phyloP scores from a whole-genome alignment of 1,140 invertebrate genomes.

The Calliphora vicina region DNA sequence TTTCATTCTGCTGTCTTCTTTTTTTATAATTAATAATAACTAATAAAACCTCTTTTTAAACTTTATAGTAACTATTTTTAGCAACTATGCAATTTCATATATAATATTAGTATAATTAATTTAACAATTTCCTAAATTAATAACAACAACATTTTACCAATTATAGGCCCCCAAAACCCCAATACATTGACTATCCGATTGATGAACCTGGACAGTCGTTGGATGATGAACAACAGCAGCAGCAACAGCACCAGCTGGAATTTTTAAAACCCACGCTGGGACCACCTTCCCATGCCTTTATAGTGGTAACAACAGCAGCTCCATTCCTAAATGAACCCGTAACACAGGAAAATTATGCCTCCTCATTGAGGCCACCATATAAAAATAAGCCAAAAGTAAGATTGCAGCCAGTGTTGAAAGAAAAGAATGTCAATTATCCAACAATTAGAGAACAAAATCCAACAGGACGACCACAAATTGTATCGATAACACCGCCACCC shows the following conservation, averaged over 20 bases:
- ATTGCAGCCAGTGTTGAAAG: slow-evolving; percentile 33
- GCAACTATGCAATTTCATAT: too few species aligned
- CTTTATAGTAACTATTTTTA: too few species aligned
- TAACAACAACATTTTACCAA: too few species aligned
- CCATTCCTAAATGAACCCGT: background rate
- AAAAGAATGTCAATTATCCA: slow-evolving; percentile 26
- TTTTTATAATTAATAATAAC: too few species aligned
- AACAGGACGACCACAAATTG: background rate
- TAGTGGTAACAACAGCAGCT: slow-evolving; percentile 31
- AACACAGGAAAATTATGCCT: slow-evolving; percentile 35
- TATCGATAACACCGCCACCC: background rate
- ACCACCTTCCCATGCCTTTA: slow-evolving; percentile 35
- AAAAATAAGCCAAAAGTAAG: slow-evolving; percentile 38
- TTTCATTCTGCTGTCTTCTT: too few species aligned
- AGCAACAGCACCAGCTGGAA: slow-evolving; percentile 6
- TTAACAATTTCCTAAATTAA: too few species aligned
- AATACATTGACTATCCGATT: slow-evolving; percentile 56
- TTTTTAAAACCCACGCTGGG: slow-evolving; percentile 39
- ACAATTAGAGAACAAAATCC: slow-evolving; percentile 29
- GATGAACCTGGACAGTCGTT: slow-evolving; percentile 56
- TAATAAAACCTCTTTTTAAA: too few species aligned
- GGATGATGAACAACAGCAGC: slow-evolving; percentile 47
- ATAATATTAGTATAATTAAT: too few species aligned
- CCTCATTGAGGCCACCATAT: slow-evolving; percentile 31
- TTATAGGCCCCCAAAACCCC: slow-evolving; percentile 35